These are phyloP conservation scores for Scaptodrosophila lebanonensis DNA, from an alignment of 1,140 invertebrate species.

Conservation along the genomic window DNA sequence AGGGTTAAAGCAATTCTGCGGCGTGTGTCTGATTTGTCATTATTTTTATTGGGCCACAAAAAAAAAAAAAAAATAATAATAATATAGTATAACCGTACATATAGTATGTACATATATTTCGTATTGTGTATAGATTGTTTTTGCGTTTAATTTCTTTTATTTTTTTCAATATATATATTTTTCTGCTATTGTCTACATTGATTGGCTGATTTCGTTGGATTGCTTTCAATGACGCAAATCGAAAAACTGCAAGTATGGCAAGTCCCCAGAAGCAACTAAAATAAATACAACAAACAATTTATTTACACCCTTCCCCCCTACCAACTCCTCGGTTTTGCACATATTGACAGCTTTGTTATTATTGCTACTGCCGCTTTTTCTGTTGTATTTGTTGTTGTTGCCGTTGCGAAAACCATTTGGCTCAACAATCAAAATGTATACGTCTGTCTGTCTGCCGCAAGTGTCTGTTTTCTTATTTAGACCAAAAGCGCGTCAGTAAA, in stretches of 20 bases:
- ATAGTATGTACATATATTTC: conserved; percentile 19
- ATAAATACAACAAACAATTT: conserved; percentile 38
- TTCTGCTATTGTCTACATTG: conserved; percentile 10
- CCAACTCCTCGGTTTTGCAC: conserved; percentile 37
- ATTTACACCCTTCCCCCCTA: conserved; percentile 8
- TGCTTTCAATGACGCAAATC: conserved; percentile 58
- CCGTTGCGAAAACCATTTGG: conserved; percentile 45
- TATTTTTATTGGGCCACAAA: too few relatives aligned
- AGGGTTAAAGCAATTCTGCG: too few relatives aligned
- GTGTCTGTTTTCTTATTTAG: conserved; percentile 48
- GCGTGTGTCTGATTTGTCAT: too few relatives aligned
- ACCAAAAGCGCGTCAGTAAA: conserved; percentile 36
- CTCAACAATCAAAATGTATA: conserved; percentile 51
- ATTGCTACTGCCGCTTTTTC: conserved; percentile 37
- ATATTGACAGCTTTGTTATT: conserved; percentile 40
- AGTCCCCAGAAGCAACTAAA: conserved; percentile 29
- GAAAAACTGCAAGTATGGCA: conserved; percentile 49
- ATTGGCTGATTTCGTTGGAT: conserved; percentile 10
- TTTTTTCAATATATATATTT: conserved; percentile 9
- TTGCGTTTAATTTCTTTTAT: conserved; percentile 6
- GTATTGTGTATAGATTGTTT: conserved; percentile 3
- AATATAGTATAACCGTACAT: too few relatives aligned
- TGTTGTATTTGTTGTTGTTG: conserved; percentile 20
- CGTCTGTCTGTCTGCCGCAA: conserved; percentile 37
- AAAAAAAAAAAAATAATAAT: too few relatives aligned